Conservation (phyloP, 2,113 vertebrate species). For the Xyrauchen texanus region DNA sequence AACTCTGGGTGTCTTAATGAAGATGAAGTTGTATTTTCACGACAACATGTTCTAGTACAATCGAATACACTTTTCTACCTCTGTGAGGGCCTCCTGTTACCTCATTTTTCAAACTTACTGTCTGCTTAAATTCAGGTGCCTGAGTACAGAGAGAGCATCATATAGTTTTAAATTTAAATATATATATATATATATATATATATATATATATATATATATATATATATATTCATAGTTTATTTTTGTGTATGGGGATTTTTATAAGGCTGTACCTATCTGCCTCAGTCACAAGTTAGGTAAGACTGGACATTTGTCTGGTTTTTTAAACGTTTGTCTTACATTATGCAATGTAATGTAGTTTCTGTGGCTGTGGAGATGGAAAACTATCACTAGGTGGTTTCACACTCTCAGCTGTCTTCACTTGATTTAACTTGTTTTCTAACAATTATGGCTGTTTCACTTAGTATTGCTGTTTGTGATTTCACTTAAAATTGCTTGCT, state of each 20-base stretch:
- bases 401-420: conserved; percentile 66
- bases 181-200: too few relatives aligned
- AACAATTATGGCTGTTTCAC: conserved; percentile 78
- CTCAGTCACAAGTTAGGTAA: conserved; percentile 80
- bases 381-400: conserved; percentile 73
- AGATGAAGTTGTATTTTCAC: conserved; percentile 77
- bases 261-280: conserved; percentile 89
- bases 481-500: conserved; percentile 87
- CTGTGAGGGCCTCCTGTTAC: conserved; percentile 91
- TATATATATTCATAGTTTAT: conserved; percentile 75
- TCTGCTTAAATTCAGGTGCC: conserved; percentile 79
- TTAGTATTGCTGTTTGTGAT: conserved; percentile 85
- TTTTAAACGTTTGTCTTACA: conserved; percentile 75
- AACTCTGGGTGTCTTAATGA: conserved; percentile 77
- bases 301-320: conserved; percentile 80
- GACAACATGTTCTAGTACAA: conserved; percentile 87
- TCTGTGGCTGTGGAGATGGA: conserved; percentile 77
- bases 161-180: conserved; percentile 82
- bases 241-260: conserved; percentile 90
- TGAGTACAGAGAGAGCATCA: conserved; percentile 85
- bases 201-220: too few relatives aligned
- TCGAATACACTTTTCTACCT: conserved; percentile 93
- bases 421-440: conserved; percentile 74
- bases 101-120: conserved; percentile 91
- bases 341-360: conserved; percentile 80